These are phyloP conservation scores for Colistium nudipinnis DNA, from an alignment of 2,113 vertebrate genomes.

Conservation along the genomic window DNA sequence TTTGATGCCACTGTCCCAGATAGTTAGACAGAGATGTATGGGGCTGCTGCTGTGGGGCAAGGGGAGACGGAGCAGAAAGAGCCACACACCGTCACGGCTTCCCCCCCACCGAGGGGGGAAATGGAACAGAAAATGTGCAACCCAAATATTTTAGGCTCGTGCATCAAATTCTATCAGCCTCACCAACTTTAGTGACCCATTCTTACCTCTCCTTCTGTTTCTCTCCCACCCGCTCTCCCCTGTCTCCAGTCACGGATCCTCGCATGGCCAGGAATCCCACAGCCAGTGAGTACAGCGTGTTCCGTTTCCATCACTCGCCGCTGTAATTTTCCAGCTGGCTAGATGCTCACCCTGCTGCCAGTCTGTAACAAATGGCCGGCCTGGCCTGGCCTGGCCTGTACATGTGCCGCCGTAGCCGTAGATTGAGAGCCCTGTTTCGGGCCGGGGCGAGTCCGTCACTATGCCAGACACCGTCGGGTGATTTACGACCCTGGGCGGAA, in stretches of 20 bases:
- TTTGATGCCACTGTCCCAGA: conserved; percentile 73
- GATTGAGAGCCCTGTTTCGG: conserved; percentile 47
- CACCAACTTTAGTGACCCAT: conserved; percentile 57
- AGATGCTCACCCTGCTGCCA: conserved; percentile 65
- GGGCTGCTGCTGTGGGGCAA: conserved; percentile 57
- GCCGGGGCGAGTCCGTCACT: conserved; percentile 4
- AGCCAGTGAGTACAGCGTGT: conserved; percentile 77
- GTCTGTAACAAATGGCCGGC: conserved; percentile 61
- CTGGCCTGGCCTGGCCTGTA: conserved; percentile 41
- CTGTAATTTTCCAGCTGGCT: conserved; percentile 79
- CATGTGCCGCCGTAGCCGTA: conserved; percentile 47
- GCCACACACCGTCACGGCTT: conserved; percentile 52
- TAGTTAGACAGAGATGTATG: conserved; percentile 74
- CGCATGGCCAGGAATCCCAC: conserved; percentile 79
- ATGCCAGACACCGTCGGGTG: conserved; percentile 23
- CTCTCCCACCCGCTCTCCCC: conserved; percentile 16
- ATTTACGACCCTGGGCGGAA: conserved; percentile 26
- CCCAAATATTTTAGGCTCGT: conserved; percentile 71
- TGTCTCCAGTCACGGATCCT: conserved; percentile 76
- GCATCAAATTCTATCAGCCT: conserved; percentile 64
- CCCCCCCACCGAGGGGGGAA: conserved; percentile 63
- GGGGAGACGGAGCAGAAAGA: conserved; percentile 62
- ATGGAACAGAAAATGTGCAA: conserved; percentile 72
- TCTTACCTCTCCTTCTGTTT: conserved; percentile 60
- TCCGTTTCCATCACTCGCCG: conserved; percentile 71